Evolutionary conservation across 2,888 invertebrate species (phyloP), one percentile per base, ranked within the genome.

Genomic region (Sphaerophoria taeniata): DNA sequence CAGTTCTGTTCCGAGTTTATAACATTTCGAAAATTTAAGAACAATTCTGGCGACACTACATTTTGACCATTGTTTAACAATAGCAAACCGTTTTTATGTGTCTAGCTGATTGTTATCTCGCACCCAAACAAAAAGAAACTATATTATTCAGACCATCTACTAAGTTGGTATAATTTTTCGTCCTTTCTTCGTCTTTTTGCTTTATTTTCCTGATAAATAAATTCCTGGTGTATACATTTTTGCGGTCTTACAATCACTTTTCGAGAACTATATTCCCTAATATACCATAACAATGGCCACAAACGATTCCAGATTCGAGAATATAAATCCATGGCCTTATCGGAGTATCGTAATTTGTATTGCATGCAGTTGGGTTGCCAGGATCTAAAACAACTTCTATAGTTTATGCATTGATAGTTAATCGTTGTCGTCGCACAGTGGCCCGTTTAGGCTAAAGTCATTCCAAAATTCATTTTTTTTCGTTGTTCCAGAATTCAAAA

Each of bases 361-460:
- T 70, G 85, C 85, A 85, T 85, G 85, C 85, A 85, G 76, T 76
- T 74, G 7, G 58, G 53, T 71, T 56, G 75, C 74, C 77, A 69
- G 71, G 12, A 76, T 60, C 49, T 55, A 1, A 0, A 14, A 6
- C 70, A 69, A 58, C 58, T 75, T 60, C 36, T 69, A 80, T 85
- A 75, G 72, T 85, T 85, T 85, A 85, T 85, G 80, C 80, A 85
- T 80, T 72, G 84, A 85, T 85, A 80, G 80, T 84, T 84, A 84
- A 80, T 79, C 84, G 80, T 80, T 49, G 51, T 65, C 51, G 58
- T n/a, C 73, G 78, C 70, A 58, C 56, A 53, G 12, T 43, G 2
- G 34, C 39, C 39, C 9, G n/a, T 36, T n/a, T n/a, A n/a, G n/a
- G n/a, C n/a, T n/a, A n/a, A n/a, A n/a, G n/a, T n/a, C n/a, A n/a